Base-by-base conservation (phyloP, 2,888 invertebrate genomes). In the Euphydryas editha region DNA sequence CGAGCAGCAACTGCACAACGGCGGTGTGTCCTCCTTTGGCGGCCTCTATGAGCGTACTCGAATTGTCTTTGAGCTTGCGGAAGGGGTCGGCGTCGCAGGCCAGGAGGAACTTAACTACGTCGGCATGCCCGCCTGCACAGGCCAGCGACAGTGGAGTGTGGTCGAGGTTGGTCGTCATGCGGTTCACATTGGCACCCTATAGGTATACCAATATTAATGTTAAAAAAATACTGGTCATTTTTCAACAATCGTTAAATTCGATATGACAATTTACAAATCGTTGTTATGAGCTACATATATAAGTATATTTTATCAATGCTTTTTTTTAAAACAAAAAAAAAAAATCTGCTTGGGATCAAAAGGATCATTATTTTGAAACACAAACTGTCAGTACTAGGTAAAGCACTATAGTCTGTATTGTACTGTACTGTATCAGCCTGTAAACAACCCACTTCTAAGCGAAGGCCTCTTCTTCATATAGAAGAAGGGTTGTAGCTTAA, bases 1-100 rank as follows among this genome's bases (percentile, higher is more conserved):
- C 99, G 74, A 99, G 94, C 74, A 99, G 93, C 77, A 99, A 93
- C 88, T 98, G 98, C 69, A 99, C 99, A 67, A 99, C 98, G 74
- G 95, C 96, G 21, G 98, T 98, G 89, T 99, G 99, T 0, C 99
- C 99, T 59, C 99, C 99, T 91, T 99, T 99, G 57, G 99, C 97
- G 59, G 99, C 99, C 91, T 99, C 99, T 78, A 99, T 99, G 76
- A 99, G 94, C 96, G 99, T 99, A 62, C 99, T 99, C 69, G 98
- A 98, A 87, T 99, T 99, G 92, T 99, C 99, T 94, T 99, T 99
- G 59, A 99, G 95, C 92, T 98, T 98, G 92, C 99, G 98, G 88
- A 97, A 97, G 59, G 98, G 98, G 93, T 99, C 98, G 51, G 99
- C 99, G 76, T 97, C 96, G 90, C 97, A 96, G 62, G 97, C 95